Evolutionary conservation across 2,888 invertebrate genomes (phyloP).

Genomic region (Nowickia ferox): DNA sequence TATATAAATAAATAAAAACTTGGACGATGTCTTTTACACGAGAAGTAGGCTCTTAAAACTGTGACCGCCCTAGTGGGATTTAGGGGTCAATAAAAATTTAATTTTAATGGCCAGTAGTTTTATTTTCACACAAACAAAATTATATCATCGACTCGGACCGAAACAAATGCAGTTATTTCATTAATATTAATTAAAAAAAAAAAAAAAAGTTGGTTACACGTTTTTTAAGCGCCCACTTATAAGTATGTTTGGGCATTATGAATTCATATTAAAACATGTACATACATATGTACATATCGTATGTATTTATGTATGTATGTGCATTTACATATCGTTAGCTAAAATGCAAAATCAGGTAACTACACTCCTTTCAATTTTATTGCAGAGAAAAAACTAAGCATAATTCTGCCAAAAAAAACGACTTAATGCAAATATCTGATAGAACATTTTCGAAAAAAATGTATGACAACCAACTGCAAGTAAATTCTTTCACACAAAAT

Average conservation of each 20-base stretch:
- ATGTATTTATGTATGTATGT: background rate
- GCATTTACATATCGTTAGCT: too few relatives aligned
- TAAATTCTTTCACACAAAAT: too few relatives aligned
- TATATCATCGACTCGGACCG: background rate
- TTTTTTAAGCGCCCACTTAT: background rate
- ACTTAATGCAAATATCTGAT: too few relatives aligned
- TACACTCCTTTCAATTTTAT: too few relatives aligned
- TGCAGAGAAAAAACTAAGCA: too few relatives aligned
- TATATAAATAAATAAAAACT: background rate
- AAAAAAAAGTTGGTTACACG: background rate
- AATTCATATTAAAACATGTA: background rate
- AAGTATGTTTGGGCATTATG: background rate
- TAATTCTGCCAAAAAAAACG: too few relatives aligned
- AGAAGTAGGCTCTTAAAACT: too few relatives aligned
- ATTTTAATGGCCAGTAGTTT: background rate
- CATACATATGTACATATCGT: background rate
- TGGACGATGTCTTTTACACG: background rate
- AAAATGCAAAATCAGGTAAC: too few relatives aligned
- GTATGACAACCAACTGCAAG: too few relatives aligned
- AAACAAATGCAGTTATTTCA: background rate
- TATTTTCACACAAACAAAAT: background rate
- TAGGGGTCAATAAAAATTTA: background rate
- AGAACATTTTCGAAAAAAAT: too few relatives aligned
- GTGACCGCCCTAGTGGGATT: background rate
- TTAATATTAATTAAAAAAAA: background rate